Conservation (phyloP, 2,113 vertebrate species). For the Ondatra zibethicus region DNA sequence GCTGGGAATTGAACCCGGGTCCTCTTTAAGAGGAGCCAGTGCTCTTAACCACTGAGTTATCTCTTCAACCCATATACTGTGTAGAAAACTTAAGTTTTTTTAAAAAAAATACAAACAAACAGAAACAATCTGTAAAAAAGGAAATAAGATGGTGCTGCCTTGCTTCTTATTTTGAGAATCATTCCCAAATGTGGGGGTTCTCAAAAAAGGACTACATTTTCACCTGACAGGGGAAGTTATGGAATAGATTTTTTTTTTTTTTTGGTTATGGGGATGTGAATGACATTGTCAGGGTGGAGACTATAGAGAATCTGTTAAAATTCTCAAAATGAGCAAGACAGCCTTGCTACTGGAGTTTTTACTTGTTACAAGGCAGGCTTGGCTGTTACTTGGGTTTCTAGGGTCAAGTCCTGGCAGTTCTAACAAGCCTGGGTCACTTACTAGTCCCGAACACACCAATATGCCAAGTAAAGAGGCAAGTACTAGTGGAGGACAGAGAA, state of each 20-base stretch:
- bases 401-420: not conserved
- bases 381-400: not conserved
- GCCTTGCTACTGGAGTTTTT: not conserved
- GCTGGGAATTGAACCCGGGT: no score
- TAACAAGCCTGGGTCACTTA: not conserved
- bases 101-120: no score
- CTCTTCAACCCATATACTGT: no score
- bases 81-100: no score
- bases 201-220: not conserved
- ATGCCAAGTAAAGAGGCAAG: not conserved
- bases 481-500: not conserved
- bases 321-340: not conserved
- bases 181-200: not conserved
- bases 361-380: not conserved
- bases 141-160: no score
- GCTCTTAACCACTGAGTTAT: no score
- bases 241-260: not conserved
- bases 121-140: no score
- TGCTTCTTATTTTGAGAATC: not conserved
- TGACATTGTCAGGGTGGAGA: not conserved
- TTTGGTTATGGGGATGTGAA: not conserved
- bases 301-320: not conserved
- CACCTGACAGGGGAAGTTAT: not conserved
- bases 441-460: not conserved
- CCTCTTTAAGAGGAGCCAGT: no score